Percentiles rank a stretch among this genome's conserved stretches.
These are phyloP conservation scores for Gadopsis bispinosus DNA, from an alignment of 2,797 vertebrate genomes.

Conservation along the genomic window DNA sequence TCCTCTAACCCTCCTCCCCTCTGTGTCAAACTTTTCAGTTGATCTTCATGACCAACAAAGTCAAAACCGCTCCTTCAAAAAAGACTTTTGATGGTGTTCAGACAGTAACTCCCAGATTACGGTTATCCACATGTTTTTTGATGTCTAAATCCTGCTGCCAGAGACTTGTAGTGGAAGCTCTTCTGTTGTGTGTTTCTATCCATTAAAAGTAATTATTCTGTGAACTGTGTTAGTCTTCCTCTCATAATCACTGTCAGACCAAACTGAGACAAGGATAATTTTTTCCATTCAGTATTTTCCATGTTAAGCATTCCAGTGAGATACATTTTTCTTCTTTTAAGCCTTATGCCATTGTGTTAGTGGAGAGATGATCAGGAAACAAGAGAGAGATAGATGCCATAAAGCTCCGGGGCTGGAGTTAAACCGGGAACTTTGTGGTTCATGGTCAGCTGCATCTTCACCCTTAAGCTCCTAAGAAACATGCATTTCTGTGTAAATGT, in stretches of 20 bases:
- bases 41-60: slow-evolving; percentile 30
- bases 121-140: slow-evolving; percentile 36
- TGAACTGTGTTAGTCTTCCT: slow-evolving; percentile 43
- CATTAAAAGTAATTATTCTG: slow-evolving; percentile 77
- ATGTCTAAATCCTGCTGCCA: slow-evolving; percentile 49
- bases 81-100: slow-evolving; percentile 39
- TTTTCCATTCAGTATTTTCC: not conserved
- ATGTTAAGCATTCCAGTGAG: not conserved
- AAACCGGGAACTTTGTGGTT: too few relatives aligned
- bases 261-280: not conserved
- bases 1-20: slow-evolving; percentile 32
- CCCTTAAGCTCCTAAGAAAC: not conserved
- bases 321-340: not conserved
- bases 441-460: not conserved
- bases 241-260: slow-evolving; percentile 19
- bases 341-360: not conserved
- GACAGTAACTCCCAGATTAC: slow-evolving; percentile 50
- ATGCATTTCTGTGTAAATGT: not conserved
- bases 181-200: slow-evolving; percentile 49
- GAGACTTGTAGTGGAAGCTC: slow-evolving; percentile 45
- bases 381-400: not conserved
- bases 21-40: slow-evolving; percentile 29
- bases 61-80: slow-evolving; percentile 34
- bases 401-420: not conserved
- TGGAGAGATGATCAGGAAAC: not conserved